Percentiles rank a stretch among this genome's conserved stretches.
Evolutionary conservation across 2,113 vertebrate species (phyloP).

Genomic region (Pseudopipra pipra): DNA sequence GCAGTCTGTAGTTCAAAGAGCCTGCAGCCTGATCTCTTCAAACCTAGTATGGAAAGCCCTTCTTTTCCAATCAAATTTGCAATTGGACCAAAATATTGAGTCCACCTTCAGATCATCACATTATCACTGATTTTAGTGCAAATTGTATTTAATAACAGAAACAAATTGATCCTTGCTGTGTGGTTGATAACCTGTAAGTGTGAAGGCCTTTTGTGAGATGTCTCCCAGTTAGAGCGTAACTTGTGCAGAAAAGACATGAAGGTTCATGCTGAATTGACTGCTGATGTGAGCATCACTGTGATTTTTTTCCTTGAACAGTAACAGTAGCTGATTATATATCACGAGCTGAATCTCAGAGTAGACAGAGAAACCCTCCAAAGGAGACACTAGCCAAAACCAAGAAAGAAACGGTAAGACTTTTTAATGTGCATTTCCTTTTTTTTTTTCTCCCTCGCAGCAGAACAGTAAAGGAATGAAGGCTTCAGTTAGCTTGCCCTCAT

Average conservation of each 20-base stretch:
- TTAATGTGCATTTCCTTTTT: background rate
- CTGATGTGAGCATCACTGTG: constrained; percentile 57
- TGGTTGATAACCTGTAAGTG: constrained; percentile 5
- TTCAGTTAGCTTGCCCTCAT: accelerated
- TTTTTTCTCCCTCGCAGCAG: background rate
- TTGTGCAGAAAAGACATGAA: constrained; percentile 1
- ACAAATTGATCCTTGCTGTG: background rate
- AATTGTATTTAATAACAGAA: background rate
- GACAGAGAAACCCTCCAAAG: constrained; percentile 87
- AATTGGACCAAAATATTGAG: background rate
- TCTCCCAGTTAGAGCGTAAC: background rate
- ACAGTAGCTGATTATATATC: constrained; percentile 99
- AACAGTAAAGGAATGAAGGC: background rate
- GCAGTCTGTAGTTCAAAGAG: background rate
- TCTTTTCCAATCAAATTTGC: background rate
- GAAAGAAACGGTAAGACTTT: constrained; percentile 86
- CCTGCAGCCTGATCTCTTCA: background rate
- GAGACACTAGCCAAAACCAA: constrained; percentile 90
- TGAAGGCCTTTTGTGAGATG: constrained; percentile 37
- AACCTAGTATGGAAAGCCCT: background rate
- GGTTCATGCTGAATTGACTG: background rate
- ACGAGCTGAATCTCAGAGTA: constrained; percentile 96
- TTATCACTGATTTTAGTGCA: background rate
- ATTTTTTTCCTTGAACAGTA: constrained; percentile 81
- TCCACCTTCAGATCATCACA: background rate